A percentile compares a stretch with the other conserved stretches of the same genome.
These are phyloP conservation scores for Dinomys branickii DNA, from an alignment of 2,113 vertebrate genomes.

Conservation along the genomic window DNA sequence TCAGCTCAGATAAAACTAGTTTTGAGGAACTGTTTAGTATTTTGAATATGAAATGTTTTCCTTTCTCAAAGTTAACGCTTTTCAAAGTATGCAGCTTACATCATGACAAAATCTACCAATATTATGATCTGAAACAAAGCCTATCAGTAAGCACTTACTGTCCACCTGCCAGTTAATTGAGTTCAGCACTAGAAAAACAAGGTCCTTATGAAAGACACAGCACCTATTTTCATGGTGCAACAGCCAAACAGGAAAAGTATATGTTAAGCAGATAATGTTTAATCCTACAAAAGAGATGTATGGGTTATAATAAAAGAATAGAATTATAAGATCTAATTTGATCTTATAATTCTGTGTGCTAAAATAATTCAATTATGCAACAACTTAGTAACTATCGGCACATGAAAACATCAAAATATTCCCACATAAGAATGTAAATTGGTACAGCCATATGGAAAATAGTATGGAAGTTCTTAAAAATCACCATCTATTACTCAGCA, in stretches of 20 bases:
- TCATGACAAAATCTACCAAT: slow-evolving; percentile 32
- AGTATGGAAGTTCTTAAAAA: background rate
- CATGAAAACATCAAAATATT: slow-evolving; percentile 7
- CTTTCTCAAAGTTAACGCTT: slow-evolving; percentile 25
- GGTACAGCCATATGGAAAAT: background rate
- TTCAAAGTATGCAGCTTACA: slow-evolving; percentile 1
- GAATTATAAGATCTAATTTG: background rate
- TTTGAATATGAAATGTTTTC: background rate
- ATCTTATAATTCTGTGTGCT: background rate
- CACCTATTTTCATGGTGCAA: background rate
- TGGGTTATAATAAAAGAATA: background rate
- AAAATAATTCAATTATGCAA: slow-evolving; percentile 32
- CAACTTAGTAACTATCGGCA: background rate
- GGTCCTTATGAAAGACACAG: background rate
- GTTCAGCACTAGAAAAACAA: background rate
- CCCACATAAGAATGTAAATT: background rate
- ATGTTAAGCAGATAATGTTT: background rate
- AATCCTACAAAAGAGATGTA: background rate
- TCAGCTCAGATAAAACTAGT: slow-evolving; percentile 13
- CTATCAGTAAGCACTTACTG: background rate
- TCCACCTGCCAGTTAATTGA: background rate
- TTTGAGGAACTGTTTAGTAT: background rate
- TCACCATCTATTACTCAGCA: background rate
- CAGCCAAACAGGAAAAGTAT: slow-evolving; percentile 2
- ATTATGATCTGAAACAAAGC: background rate